Percentiles rank a stretch among this genome's conserved stretches.
These are phyloP conservation scores for Carollia perspicillata DNA, from an alignment of 2,113 vertebrate genomes.

Conservation along the genomic window DNA sequence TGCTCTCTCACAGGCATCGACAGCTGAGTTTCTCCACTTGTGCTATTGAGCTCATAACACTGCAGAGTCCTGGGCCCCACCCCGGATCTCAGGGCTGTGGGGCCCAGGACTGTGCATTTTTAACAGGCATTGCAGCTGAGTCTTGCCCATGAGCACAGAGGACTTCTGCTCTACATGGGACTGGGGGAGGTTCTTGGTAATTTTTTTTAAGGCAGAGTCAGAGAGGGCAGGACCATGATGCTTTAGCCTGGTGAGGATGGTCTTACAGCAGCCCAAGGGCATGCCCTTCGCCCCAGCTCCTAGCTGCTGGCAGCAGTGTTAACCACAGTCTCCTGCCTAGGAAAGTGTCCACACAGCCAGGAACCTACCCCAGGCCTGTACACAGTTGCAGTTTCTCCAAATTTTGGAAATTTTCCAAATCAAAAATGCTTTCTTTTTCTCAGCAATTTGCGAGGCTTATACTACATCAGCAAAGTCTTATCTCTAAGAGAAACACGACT, in stretches of 20 bases:
- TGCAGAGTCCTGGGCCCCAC: background rate
- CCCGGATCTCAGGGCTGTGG: background rate
- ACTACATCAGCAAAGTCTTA: background rate
- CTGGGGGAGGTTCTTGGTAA: background rate
- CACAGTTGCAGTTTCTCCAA: background rate
- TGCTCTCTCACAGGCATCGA: background rate
- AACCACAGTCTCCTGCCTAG: background rate
- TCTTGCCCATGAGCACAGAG: background rate
- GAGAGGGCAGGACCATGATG: background rate
- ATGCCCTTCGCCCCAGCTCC: background rate
- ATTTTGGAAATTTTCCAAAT: background rate
- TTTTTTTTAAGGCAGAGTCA: background rate
- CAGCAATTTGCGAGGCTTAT: background rate
- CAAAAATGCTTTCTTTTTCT: background rate
- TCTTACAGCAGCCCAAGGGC: background rate
- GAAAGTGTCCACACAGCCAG: background rate
- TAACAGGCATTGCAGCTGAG: background rate
- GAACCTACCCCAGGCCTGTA: background rate
- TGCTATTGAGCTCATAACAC: background rate
- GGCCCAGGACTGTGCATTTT: background rate
- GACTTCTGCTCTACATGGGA: background rate
- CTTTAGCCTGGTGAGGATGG: background rate
- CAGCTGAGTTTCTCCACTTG: background rate
- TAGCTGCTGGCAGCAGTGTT: background rate
- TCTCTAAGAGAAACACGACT: background rate